Base-by-base conservation (phyloP, 2,888 invertebrate species). In the Limnephilus rhombicus region DNA sequence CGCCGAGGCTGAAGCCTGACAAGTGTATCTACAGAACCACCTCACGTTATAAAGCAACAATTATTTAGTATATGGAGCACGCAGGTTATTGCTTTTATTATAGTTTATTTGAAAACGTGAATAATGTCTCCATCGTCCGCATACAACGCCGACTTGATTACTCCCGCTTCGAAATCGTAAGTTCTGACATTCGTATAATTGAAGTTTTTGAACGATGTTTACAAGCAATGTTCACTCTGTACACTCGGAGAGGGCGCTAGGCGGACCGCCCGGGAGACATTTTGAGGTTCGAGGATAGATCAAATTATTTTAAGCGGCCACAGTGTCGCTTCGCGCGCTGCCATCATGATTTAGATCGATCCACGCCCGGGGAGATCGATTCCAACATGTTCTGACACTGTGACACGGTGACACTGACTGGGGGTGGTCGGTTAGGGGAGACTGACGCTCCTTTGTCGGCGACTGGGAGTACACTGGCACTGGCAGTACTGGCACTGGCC, bases 201-300 rank as follows among this genome's bases (percentile, higher is more conserved):
- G 24, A 68, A 80, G 45, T 83, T 89, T 91, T 85, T n/a, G 81
- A 53, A 86, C 86, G 45, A 80, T 92, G 92, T 92, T 92, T 92
- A 92, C 92, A 92, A 92, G 83, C 87, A 88, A 92, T 90, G 81
- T 92, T 92, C 92, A 92, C 92, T 92, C 80, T 87, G n/a, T 31
- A 89, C 89, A 82, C 91, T 91, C 89, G n/a, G 41, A 41, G 88
- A 86, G 34, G 90, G 89, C 91, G 85, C 89, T 85, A 68, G 89
- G 85, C 85, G 89, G 80, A 85, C 80, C 80, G 85, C 80, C 85
- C 90, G 83, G 15, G 90, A 34, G 31, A 49, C 90, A 82, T 82
- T 45, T 37, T 49, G 82, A 18, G 29, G 45, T 45, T 31, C 81
- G 86, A 81, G 81, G 45, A 68, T 82, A 68, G 53, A 80, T 91